phyloP scores from a whole-genome alignment of 2,113 vertebrate species.

The Crotalus tigris region DNA sequence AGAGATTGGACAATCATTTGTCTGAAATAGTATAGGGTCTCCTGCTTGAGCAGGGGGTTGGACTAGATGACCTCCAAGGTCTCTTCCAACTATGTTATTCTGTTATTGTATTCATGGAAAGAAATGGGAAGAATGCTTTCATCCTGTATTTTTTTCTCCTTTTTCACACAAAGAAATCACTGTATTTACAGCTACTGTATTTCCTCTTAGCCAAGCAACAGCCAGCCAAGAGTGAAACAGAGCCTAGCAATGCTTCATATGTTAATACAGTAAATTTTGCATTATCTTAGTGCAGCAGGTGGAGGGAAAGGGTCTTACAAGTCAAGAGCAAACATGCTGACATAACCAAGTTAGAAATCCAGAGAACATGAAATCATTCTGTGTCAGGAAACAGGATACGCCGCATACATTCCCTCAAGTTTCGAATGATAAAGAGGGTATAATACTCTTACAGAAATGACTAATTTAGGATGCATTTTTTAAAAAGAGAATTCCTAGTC shows the following conservation, averaged over 20 bases:
- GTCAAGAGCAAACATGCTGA: background rate
- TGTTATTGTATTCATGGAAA: background rate
- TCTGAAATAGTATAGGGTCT: background rate
- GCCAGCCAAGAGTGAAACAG: background rate
- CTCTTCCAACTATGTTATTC: background rate
- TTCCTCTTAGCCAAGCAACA: background rate
- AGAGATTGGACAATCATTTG: too few relatives aligned
- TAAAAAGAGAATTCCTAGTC: conserved; percentile 55
- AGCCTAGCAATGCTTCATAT: background rate
- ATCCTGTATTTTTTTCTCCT: background rate
- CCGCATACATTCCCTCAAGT: conserved; percentile 28
- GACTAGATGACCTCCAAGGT: background rate
- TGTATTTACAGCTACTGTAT: background rate
- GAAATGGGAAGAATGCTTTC: background rate
- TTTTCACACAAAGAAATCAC: background rate
- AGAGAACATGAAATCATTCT: background rate
- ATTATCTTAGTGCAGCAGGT: background rate
- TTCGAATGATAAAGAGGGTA: conserved; percentile 45
- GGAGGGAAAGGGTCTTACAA: background rate
- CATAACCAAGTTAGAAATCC: background rate
- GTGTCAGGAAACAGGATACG: conserved; percentile 39
- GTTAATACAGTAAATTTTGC: background rate
- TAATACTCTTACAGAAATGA: conserved; percentile 45
- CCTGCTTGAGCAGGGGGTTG: background rate
- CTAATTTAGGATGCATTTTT: conserved; percentile 59